Evolutionary conservation across 2,888 invertebrate species (phyloP).

Genomic region (Lamproptera curius): DNA sequence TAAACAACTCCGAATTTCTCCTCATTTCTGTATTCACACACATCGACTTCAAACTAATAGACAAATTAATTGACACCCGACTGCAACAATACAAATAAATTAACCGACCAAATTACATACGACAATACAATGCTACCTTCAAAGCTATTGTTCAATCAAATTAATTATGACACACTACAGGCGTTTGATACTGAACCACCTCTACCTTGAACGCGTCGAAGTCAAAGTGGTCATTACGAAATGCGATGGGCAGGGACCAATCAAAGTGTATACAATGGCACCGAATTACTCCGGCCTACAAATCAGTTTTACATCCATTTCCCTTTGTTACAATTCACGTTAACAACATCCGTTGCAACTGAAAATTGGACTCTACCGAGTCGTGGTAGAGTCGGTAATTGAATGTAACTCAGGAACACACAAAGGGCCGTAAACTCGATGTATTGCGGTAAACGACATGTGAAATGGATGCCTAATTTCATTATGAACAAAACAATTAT

Average conservation of each 20-base stretch:
- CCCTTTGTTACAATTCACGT: constrained; percentile 23
- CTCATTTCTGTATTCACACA: background rate
- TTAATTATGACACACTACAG: constrained; percentile 1
- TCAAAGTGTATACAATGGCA: constrained; percentile 21
- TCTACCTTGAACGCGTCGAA: constrained; percentile 6
- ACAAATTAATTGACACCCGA: background rate
- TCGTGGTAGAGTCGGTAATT: constrained; percentile 18
- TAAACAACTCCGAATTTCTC: background rate
- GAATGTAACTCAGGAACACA: no score
- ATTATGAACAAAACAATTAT: constrained; percentile 48
- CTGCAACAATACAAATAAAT: background rate
- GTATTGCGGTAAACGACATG: constrained; percentile 39
- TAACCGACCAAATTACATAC: background rate
- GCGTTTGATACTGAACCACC: constrained; percentile 9
- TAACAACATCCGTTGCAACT: constrained; percentile 20
- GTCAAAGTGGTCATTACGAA: constrained; percentile 13
- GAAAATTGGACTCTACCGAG: background rate
- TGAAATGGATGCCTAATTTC: constrained; percentile 53
- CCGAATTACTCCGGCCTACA: constrained; percentile 29
- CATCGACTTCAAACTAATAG: background rate
- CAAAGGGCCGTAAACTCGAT: constrained; percentile 35
- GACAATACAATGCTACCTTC: background rate
- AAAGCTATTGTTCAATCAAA: constrained; percentile 1
- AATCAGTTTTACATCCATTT: constrained; percentile 32
- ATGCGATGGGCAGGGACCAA: constrained; percentile 14